Percentiles rank a stretch among this genome's conserved stretches.
phyloP scores from a whole-genome alignment of 2,113 vertebrate genomes.

The Cervus canadensis region DNA sequence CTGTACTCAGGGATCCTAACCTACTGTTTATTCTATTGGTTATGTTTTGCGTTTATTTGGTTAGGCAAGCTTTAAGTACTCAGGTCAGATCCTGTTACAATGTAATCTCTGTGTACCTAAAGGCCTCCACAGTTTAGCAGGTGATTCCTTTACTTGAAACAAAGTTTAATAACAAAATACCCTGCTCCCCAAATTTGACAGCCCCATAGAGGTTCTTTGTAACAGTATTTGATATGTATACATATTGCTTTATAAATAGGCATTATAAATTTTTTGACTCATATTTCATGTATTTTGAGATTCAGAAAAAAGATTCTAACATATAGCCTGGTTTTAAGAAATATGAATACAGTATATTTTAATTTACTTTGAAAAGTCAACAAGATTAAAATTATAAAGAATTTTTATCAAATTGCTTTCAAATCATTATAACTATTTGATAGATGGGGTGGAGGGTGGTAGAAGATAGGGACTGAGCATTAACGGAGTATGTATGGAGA shows the following conservation, averaged over 20 bases:
- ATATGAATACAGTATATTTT: background rate
- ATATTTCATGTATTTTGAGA: slow-evolving; percentile 54
- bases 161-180: slow-evolving; percentile 43
- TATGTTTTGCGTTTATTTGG: slow-evolving; percentile 62
- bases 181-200: slow-evolving; percentile 16
- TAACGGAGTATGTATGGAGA: background rate
- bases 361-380: slow-evolving; percentile 39
- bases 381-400: slow-evolving; percentile 20
- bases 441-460: slow-evolving; percentile 27
- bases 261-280: slow-evolving; percentile 35
- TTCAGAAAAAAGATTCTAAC: slow-evolving; percentile 22
- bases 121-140: background rate
- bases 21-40: slow-evolving; percentile 57
- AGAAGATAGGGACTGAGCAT: background rate
- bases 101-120: slow-evolving; percentile 51
- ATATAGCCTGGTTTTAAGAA: slow-evolving; percentile 36
- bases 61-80: slow-evolving; percentile 47
- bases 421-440: slow-evolving; percentile 35
- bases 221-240: slow-evolving; percentile 56
- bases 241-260: slow-evolving; percentile 53
- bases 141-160: slow-evolving; percentile 28
- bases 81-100: slow-evolving; percentile 47
- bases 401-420: slow-evolving; percentile 47
- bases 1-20: slow-evolving; percentile 54
- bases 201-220: slow-evolving; percentile 50